Base-by-base conservation (phyloP, 2,113 vertebrate genomes). In the Hydropotes inermis region DNA sequence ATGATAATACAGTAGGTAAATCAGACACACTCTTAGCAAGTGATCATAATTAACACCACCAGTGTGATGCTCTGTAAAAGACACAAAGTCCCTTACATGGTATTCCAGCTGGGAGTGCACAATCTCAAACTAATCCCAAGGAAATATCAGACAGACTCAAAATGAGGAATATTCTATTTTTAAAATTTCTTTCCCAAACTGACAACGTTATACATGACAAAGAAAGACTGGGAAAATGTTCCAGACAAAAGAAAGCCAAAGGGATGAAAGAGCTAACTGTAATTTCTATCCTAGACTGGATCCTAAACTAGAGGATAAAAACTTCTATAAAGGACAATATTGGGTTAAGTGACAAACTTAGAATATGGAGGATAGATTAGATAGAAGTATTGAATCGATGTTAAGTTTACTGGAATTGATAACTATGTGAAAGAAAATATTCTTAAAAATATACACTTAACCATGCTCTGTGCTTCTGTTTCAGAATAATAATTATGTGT, bases 61-160 rank as follows among this genome's bases (percentile, higher is more conserved):
- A 43, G 1, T 64, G 33, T 83, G 60, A 91, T 83, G 27, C 16
- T 33, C 28, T 89, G 45, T 19, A 67, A 60, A 67, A 60, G 16
- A 84, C 76, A 74, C 12, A 94, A 19, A 47, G 12, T 85, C 45
- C n/a, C 19, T 81, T 25, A 13, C 8, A 36, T 57, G 79, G 5
- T 45, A 76, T 58, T 81, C 36, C 9, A 94, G 23, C 15, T 50
- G 81, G 45, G n/a, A 86, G 92, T 47, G 25, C 5, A 83, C 39
- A 92, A 13, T 16, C 27, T 84, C 55, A 79, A 79, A 50, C 50
- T 58, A 58, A 95, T 57, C 39, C 83, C 55, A 91, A 82, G 23
- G 36, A 78, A 96, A 87, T 43, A 47, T 55, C 50, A 61, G 57
- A 93, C 11, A 96, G 88, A 95, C 7, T 96, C 45, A 94, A 93